Base-by-base conservation (phyloP, 2,888 invertebrate species). In the Coelopa pilipes region DNA sequence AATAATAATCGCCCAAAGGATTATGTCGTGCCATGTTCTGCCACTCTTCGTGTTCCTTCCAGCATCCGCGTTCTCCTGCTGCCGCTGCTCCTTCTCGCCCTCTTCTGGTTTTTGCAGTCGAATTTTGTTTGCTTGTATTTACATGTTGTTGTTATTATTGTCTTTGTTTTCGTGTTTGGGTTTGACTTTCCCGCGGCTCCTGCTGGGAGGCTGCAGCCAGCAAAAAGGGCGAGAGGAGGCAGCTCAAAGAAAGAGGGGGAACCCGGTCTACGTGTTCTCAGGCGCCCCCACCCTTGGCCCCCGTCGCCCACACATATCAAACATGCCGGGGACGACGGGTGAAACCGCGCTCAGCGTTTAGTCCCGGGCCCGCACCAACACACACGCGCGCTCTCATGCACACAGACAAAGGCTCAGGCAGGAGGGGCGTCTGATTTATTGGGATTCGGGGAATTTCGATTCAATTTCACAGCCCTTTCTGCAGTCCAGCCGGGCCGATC, bases 1-100 rank as follows among this genome's bases (percentile, higher is more conserved):
- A 62, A 62, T 21, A 34, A 62, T 62, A 62, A 62, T 62, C 45
- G 15, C 60, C 19, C 60, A 62, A 62, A 62, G 60, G 60, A 62
- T 62, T 62, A 62, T 62, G 60, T 15, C 24, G 21, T 62, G 21
- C 24, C 60, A 62, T 62, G 13, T 34, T 24, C 62, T 62, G 34
- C 7, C 15, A 10, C 24, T 24, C 62, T 3, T 34, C 15, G 34
- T 62, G 24, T 21, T 13, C 1, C 11, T 11, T 34, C 9, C 17
- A 57, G 19, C 9, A 57, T 57, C 21, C 17, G 21, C 21, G 17
- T 57, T 17, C 17, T 57, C 11, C 57, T 15, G 34, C 34, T 34
- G 34, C 34, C 7, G 2, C 19, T 57, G 11, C 21, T 17, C n/a
- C 57, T 17, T 57, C 19, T 57, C n/a, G 11, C 19, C 19, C 19